Evolutionary conservation across 2,797 vertebrate species (phyloP), one percentile per base, ranked within the genome.

Genomic region (Peromyscus melanophrys): DNA sequence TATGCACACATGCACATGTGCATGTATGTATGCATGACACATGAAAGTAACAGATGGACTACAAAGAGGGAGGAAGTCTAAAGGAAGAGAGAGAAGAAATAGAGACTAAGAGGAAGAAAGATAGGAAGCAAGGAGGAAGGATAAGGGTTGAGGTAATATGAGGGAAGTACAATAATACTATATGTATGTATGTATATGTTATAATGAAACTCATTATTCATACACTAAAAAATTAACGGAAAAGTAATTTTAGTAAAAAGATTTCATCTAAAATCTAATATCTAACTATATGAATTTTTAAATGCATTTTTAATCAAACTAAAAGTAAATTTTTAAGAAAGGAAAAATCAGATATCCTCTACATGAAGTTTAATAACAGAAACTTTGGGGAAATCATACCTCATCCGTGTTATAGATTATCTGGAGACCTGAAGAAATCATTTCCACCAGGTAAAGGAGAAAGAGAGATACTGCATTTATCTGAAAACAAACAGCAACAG

Each of bases 391-490:
- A 0, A 94, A 96, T 84, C 89, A 96, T 99, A 99, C 99, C 99
- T 99, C 99, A 96, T 99, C 99, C 1, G 99, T 99, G 98, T 99
- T 99, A 98, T 99, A 99, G 99, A 99, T 99, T 98, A 99, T 99
- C 99, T 99, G 99, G 89, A 99, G 99, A 61, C 99, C 99, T 0
- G 99, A 99, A 98, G 99, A 99, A 98, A 99, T 99, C 99, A 99
- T 99, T 98, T 99, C 99, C 98, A 99, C 99, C 99, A 99, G 98
- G 98, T 99, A 99, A 40, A 99, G 99, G 80, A 99, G 99, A 98
- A 99, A 99, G 49, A 99, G 99, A 4, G 99, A 99, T 34, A 99
- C 97, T 0, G 99, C 99, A 97, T 99, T 99, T 97, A 99, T 99
- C 99, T 99, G 97, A 61, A 98, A 71, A 81, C 9, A 92, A 96